A percentile compares a stretch with the other conserved stretches of the same genome.
phyloP scores from a whole-genome alignment of 1,140 invertebrate genomes.

The Battus philenor region DNA sequence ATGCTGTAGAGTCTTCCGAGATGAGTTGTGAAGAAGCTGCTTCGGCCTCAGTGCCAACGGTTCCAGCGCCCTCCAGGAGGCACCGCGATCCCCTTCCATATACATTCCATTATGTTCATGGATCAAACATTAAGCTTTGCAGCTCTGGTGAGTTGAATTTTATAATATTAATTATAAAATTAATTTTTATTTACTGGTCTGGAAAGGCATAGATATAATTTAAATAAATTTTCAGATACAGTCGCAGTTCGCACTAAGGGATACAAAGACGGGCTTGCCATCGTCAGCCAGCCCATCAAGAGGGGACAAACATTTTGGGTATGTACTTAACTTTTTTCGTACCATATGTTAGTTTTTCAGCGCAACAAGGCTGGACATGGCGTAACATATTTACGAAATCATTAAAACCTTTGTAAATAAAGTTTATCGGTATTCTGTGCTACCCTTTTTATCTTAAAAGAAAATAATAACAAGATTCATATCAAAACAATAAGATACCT shows the following conservation, averaged over 20 bases:
- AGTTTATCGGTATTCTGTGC: too few species aligned
- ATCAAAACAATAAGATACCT: too few species aligned
- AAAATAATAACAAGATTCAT: too few species aligned
- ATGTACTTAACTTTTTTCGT: slow-evolving; percentile 18
- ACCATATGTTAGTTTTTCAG: too few species aligned
- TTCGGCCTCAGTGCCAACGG: slow-evolving; percentile 1
- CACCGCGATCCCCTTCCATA: slow-evolving; percentile 25
- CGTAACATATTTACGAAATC: too few species aligned
- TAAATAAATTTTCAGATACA: slow-evolving; percentile 34
- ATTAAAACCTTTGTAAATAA: too few species aligned
- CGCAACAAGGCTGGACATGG: too few species aligned
- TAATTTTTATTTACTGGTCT: not conserved
- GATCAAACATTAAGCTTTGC: slow-evolving; percentile 46
- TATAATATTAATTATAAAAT: too few species aligned
- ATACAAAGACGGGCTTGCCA: slow-evolving; percentile 43
- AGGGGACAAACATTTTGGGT: slow-evolving; percentile 55
- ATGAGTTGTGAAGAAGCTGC: not conserved
- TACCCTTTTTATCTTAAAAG: too few species aligned
- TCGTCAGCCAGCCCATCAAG: slow-evolving; percentile 46
- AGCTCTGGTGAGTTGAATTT: slow-evolving; percentile 39
- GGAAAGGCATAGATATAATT: too few species aligned
- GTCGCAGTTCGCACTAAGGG: slow-evolving; percentile 44
- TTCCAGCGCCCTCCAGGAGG: slow-evolving; percentile 31
- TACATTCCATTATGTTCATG: slow-evolving; percentile 51
- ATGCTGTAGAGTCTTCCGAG: not conserved